Conservation (phyloP, 2,113 vertebrate genomes). For the Pholis gunnellus region DNA sequence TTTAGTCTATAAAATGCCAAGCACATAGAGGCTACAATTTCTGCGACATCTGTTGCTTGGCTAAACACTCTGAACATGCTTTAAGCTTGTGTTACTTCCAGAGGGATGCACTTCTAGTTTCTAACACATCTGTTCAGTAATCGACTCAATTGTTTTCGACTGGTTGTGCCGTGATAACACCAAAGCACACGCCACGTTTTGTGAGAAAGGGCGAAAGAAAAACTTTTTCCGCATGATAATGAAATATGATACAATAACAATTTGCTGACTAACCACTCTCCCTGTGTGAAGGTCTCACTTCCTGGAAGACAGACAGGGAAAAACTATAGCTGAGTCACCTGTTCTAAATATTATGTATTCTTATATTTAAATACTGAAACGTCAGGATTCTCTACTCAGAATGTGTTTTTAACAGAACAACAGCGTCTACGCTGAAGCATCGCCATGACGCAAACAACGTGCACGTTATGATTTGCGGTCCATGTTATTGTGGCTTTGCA, state of each 20-base stretch:
- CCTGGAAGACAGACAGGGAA: constrained; percentile 2
- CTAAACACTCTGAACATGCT: too few relatives aligned
- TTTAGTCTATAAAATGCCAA: too few relatives aligned
- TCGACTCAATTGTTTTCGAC: neutral
- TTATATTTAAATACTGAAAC: neutral
- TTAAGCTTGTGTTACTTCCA: neutral
- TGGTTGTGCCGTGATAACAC: too few relatives aligned
- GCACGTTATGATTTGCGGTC: too few relatives aligned
- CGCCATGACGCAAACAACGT: too few relatives aligned
- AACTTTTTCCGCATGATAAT: neutral
- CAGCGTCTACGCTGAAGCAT: neutral
- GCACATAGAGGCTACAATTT: too few relatives aligned
- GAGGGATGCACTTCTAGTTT: neutral
- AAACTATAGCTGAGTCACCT: neutral
- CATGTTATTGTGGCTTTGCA: too few relatives aligned
- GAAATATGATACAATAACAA: constrained; percentile 8
- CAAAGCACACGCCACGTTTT: too few relatives aligned
- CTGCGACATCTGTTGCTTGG: too few relatives aligned
- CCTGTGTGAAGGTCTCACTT: neutral
- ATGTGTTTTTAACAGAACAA: too few relatives aligned
- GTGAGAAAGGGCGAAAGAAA: too few relatives aligned
- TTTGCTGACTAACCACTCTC: constrained; percentile 19
- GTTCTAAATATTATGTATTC: neutral
- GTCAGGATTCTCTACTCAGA: neutral
- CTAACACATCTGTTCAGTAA: neutral